Base-by-base conservation (phyloP, 1,140 invertebrate species). In the Reticulitermes speratus region DNA sequence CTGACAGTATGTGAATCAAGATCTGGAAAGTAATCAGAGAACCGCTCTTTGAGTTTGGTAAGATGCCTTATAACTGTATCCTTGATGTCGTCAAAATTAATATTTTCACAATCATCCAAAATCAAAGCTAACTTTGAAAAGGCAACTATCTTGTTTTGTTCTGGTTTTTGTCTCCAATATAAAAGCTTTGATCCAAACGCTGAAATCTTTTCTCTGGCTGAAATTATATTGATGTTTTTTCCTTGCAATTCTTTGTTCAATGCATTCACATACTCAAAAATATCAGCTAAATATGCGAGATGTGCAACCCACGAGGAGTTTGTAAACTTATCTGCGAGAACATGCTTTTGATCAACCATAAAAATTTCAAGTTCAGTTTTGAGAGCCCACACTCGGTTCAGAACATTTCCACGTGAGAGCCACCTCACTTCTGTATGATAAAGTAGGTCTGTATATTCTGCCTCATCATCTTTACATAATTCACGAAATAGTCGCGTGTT, bases 341-440 rank as follows among this genome's bases (percentile, higher is more conserved):
- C 86, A 88, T 87, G 83, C 84, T 86, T 87, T 86, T 87, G 85
- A 87, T 88, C 87, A 88, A 88, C 85, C 87, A 88, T 88, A 88
- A 87, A 87, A 87, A 86, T 87, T 87, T 87, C 85, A 84, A 87
- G 59, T 87, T 87, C 86, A 87, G 85, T 87, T 87, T 87, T 87
- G 86, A 86, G 84, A 85, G 84, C 82, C 85, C 87, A 87, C 85
- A 87, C 86, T 87, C 88, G 85, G 86, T 88, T 87, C 85, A 88
- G 87, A 87, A 88, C 87, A 88, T 89, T 89, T 88, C 88, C 86
- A 85, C 85, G 87, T 59, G 87, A 88, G 83, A 88, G 88, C 88
- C 87, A 89, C 86, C 87, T 88, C 85, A 88, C 87, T 88, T 88
- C 86, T 87, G 88, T 88, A 88, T 88, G 86, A 88, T 88, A 88